These are phyloP conservation scores for Eriocheir sinensis DNA, from an alignment of 1,140 invertebrate genomes.

Conservation along the genomic window DNA sequence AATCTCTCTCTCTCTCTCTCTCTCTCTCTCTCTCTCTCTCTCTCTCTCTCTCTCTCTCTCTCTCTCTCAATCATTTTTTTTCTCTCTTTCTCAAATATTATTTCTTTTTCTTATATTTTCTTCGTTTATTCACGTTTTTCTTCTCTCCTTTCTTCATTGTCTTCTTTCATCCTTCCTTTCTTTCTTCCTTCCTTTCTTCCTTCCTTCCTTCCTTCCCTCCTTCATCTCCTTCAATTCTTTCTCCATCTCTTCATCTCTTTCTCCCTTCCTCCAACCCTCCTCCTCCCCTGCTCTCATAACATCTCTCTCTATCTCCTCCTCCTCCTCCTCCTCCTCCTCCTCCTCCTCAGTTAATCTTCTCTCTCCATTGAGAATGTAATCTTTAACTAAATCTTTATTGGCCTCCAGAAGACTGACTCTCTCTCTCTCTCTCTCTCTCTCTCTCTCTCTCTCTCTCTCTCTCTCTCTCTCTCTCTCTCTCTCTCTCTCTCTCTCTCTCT, in stretches of 20 bases:
- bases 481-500: conserved; percentile 22
- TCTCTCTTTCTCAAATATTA: too few relatives aligned
- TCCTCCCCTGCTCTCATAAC: too few relatives aligned
- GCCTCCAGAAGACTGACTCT: background rate
- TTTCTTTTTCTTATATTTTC: too few relatives aligned
- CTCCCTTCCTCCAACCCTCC: too few relatives aligned
- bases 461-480: conserved; percentile 9
- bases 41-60: too few relatives aligned
- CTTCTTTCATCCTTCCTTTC: background rate
- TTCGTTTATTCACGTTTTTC: too few relatives aligned
- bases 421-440: background rate
- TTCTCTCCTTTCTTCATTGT: background rate
- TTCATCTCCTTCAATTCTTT: background rate
- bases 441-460: background rate
- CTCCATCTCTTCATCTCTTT: too few relatives aligned
- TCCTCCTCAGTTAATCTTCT: background rate
- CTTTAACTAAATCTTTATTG: conserved; percentile 26
- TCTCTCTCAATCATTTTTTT: too few relatives aligned
- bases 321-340: too few relatives aligned
- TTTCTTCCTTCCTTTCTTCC: background rate
- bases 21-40: too few relatives aligned
- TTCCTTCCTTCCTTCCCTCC: background rate
- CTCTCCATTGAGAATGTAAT: conserved; percentile 16
- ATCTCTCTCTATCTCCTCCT: too few relatives aligned
- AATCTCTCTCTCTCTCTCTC: too few relatives aligned